Evolutionary conservation across 2,797 vertebrate species (phyloP), one percentile per base, ranked within the genome.

Genomic region (Xenopus petersii): DNA sequence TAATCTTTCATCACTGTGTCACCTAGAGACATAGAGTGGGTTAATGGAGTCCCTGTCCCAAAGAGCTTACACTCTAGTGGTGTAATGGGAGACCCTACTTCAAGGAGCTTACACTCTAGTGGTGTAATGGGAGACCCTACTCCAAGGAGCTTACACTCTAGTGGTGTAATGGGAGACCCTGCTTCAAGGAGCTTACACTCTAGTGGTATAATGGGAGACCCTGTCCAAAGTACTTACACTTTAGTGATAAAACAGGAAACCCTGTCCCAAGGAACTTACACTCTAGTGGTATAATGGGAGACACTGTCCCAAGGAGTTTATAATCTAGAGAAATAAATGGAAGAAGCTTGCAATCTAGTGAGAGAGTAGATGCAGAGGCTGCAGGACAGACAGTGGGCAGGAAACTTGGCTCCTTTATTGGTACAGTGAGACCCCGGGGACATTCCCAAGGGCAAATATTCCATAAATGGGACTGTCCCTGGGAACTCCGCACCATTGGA

Each of bases 91-190:
- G 33, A 12, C 48, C 58, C 69, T 71, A 17, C 6, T 47, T 21
- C 16, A 63, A 17, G 16, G 60, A 51, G 15, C 36, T 55, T 56
- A 30, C 66, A 55, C n/a, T 48, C 55, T 48, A 67, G 55, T n/a
- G 24, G 33, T 59, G 48, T 54, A 65, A 21, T 8, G 16, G 30
- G 9, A 17, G 36, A 33, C 15, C 0, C 67, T 59, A 16, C 5
- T 4, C 42, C 42, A 33, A 47, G 46, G 69, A 71, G 46, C 21
- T 71, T 51, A 63, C 70, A 63, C 12, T 71, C 69, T 62, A 62
- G 21, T 48, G 15, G 63, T 64, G 47, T 51, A 59, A 59, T 59
- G 58, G 21, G 10, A 13, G n/a, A 21, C 10, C n/a, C 58, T 17
- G 58, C 12, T n/a, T 7, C 58, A 59, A 9, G 10, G n/a, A 59